Percentiles rank a stretch among this genome's conserved stretches.
phyloP scores from a whole-genome alignment of 2,113 vertebrate species.

The Campylomormyrus numenius region DNA sequence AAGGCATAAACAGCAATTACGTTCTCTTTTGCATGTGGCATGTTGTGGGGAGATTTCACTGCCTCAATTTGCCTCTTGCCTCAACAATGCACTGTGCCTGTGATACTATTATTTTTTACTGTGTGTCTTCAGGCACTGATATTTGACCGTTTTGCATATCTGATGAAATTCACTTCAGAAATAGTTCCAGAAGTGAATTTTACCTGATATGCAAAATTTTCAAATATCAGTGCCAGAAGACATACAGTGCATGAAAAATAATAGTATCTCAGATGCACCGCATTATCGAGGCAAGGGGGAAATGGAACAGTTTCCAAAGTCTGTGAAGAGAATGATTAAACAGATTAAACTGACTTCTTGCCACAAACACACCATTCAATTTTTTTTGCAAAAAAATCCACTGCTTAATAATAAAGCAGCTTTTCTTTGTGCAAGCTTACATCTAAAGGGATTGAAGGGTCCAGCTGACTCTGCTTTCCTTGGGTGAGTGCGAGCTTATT shows the following conservation, averaged over 20 bases:
- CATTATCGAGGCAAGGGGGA: neutral
- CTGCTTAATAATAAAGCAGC: neutral
- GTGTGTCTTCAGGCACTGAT: neutral
- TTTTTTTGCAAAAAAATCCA: neutral
- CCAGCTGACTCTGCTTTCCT: neutral
- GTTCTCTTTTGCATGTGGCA: neutral
- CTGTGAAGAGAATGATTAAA: neutral
- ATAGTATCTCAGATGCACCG: neutral
- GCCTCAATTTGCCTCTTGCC: neutral
- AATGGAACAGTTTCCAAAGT: neutral
- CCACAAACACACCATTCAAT: neutral
- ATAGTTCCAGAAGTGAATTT: neutral
- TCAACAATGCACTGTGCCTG: neutral
- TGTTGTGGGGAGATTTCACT: neutral
- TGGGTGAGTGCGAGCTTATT: neutral
- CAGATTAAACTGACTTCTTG: neutral
- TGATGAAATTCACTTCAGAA: neutral
- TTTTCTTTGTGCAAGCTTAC: neutral
- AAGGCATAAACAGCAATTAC: constrained; percentile 4
- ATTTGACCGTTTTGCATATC: neutral
- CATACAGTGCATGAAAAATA: neutral
- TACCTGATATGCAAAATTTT: neutral
- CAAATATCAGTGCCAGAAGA: neutral
- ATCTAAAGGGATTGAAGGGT: neutral
- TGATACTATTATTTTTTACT: neutral